Evolutionary conservation across 2,888 invertebrate genomes (phyloP), one percentile per base, ranked within the genome.

Genomic region (Latrodectus hesperus): DNA sequence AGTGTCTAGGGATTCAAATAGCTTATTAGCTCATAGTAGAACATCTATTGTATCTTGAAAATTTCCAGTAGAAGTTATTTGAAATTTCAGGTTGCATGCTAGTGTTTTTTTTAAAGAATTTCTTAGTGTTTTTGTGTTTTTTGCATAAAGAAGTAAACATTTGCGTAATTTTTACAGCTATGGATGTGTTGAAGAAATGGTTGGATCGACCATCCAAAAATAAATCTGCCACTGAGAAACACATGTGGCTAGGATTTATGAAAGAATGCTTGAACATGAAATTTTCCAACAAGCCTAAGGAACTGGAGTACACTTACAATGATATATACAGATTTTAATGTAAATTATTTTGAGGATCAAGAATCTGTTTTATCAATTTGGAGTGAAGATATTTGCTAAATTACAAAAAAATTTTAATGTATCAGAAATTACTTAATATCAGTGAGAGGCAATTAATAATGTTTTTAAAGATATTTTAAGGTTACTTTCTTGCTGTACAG

Each of bases 1-100:
- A 81, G 86, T 87, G 77, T 87, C 86, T 72, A 76, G 86, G 38
- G 77, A 87, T 76, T 87, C 86, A 12, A 81, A 87, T 82, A 87
- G 86, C 60, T 87, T 87, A 65, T 81, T 87, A 70, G 86, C 86
- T n/a, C 77, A 87, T 65, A 70, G 75, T 17, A 71, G 86, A 73
- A 72, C 81, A n/a, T 76, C 81, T 11, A n/a, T 87, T 11, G 12
- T 81, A n/a, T 76, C 22, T 64, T 87, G 76, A 87, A 55, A 65
- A 16, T 8, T 17, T 14, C 60, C 60, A 60, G n/a, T 16, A n/a
- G 60, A 51, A 60, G 49, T 17, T 68, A 68, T 68, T 26, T 22
- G 26, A 49, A 38, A 38, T 38, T 38, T n/a, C 38, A 82, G 67
- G 64, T 81, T 81, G 67, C 67, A 74, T 81, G 67, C 64, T 60